Evolutionary conservation across 2,797 vertebrate species (phyloP), one percentile per base, ranked within the genome.

Genomic region (Coregonus ussuriensis): DNA sequence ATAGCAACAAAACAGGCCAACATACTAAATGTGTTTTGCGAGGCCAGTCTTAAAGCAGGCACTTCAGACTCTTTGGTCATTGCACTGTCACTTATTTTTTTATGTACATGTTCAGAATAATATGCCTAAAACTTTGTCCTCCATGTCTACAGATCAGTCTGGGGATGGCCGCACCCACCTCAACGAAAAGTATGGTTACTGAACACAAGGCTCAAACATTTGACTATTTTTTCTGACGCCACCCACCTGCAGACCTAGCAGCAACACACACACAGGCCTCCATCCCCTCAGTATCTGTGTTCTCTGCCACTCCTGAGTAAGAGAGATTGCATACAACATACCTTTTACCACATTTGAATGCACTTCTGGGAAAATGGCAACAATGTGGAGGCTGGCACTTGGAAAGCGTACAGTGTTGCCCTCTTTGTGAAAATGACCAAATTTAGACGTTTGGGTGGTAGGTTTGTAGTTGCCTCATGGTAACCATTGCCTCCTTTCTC

Each of bases 161-260:
- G 98, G 98, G 81, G 98, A 99, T 67, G 98, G 98, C 29, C 96
- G 96, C 87, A 99, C 98, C 29, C 96, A 98, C 89, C 95, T 99
- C 25, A 99, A 99, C 79, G 41, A 47, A 47, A 47, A 47, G 41
- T 47, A 47, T 47, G 98, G 98, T 86, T 99, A 99, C 91, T 99
- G 83, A 97, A 31, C n/a, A 4, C 33, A 69, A 7, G 25, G 47
- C 1, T 47, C 41, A 47, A 47, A 29, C 47, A 6, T n/a, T 67
- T 53, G 71, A 74, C 63, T 78, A 77, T 76, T 76, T 77, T 72
- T n/a, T 18, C 4, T 11, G 7, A 47, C 63, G 52, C 35, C 47
- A 71, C 69, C 81, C 76, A 75, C 75, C 68, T 25, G 77, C 81
- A 81, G 79, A 31, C 25, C 4, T 18, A 6, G 41, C 41, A 47